A percentile compares a stretch with the other conserved stretches of the same genome.
Evolutionary conservation across 2,888 invertebrate genomes (phyloP).

Genomic region (Conistra vaccinii): DNA sequence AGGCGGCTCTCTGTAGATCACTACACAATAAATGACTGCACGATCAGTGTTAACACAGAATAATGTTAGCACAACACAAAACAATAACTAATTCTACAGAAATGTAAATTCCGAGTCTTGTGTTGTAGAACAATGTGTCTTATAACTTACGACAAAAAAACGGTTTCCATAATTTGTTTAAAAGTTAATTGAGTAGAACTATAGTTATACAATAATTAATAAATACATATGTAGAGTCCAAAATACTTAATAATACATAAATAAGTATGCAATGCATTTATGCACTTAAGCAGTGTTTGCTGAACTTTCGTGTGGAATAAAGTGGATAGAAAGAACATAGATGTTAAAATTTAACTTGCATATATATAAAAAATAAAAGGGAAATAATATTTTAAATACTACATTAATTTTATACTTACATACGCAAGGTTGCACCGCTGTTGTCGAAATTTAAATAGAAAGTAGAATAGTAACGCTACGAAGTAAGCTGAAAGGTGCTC

Average conservation of each 20-base stretch:
- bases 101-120: slow-evolving; percentile 13
- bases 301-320: slow-evolving; percentile 41
- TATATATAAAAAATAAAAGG: slow-evolving; percentile 14
- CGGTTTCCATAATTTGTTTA: background rate
- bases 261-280: slow-evolving; percentile 36
- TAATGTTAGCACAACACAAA: slow-evolving; percentile 43
- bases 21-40: slow-evolving; percentile 48
- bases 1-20: slow-evolving; percentile 16
- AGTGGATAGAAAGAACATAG: slow-evolving; percentile 37
- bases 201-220: slow-evolving; percentile 19
- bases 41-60: slow-evolving; percentile 39
- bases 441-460: slow-evolving; percentile 76
- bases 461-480: slow-evolving; percentile 57
- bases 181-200: slow-evolving; percentile 19
- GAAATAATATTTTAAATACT: slow-evolving; percentile 36
- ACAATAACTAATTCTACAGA: background rate
- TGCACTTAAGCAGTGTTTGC: slow-evolving; percentile 52
- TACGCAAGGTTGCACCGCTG: slow-evolving; percentile 78
- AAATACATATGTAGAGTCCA: slow-evolving; percentile 12
- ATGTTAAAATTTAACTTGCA: slow-evolving; percentile 29
- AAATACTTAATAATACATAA: slow-evolving; percentile 29
- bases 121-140: slow-evolving; percentile 50
- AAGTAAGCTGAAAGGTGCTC: slow-evolving; percentile 66
- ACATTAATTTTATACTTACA: slow-evolving; percentile 73
- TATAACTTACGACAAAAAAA: slow-evolving; percentile 21